Conservation (phyloP, 2,888 invertebrate species). For the Polydesmus complanatus region DNA sequence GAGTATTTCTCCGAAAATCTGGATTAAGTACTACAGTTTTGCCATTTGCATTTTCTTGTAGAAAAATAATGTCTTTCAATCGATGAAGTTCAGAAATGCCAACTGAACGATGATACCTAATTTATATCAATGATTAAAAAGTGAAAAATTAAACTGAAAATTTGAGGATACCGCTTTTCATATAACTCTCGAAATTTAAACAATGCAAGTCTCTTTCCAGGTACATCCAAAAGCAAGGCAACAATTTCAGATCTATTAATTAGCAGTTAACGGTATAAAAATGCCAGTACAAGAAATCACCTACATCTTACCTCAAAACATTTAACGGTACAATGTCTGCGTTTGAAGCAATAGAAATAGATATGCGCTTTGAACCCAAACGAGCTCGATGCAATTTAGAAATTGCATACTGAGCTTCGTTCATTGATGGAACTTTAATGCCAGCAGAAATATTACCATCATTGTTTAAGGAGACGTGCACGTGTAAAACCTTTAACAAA, state of each 20-base stretch:
- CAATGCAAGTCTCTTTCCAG: slow-evolving; percentile 56
- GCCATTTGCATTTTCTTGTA: slow-evolving; percentile 44
- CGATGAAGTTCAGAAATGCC: slow-evolving; percentile 37
- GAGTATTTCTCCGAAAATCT: slow-evolving; percentile 43
- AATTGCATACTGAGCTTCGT: slow-evolving; percentile 53
- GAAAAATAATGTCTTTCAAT: slow-evolving; percentile 57
- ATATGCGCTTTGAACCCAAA: slow-evolving; percentile 63
- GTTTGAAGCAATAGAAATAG: slow-evolving; percentile 43
- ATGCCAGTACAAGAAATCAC: background rate
- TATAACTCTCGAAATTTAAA: slow-evolving; percentile 69
- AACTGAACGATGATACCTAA: slow-evolving; percentile 47
- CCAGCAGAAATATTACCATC: slow-evolving; percentile 55
- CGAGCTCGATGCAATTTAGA: slow-evolving; percentile 70
- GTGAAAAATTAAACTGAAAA: too few species aligned
- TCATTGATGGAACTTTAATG: slow-evolving; percentile 52
- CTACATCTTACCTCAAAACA: slow-evolving; percentile 20
- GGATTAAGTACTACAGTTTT: slow-evolving; percentile 55
- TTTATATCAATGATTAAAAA: too few species aligned
- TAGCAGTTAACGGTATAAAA: slow-evolving; percentile 1
- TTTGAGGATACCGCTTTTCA: slow-evolving; percentile 48
- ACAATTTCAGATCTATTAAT: slow-evolving; percentile 51
- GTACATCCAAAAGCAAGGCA: slow-evolving; percentile 58
- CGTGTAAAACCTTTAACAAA: slow-evolving; percentile 40
- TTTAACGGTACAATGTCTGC: slow-evolving; percentile 16
- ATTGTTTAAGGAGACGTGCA: slow-evolving; percentile 47